A percentile compares a stretch with the other conserved stretches of the same genome.
These are phyloP conservation scores for Lathronympha strigana DNA, from an alignment of 2,888 invertebrate genomes.

Conservation along the genomic window DNA sequence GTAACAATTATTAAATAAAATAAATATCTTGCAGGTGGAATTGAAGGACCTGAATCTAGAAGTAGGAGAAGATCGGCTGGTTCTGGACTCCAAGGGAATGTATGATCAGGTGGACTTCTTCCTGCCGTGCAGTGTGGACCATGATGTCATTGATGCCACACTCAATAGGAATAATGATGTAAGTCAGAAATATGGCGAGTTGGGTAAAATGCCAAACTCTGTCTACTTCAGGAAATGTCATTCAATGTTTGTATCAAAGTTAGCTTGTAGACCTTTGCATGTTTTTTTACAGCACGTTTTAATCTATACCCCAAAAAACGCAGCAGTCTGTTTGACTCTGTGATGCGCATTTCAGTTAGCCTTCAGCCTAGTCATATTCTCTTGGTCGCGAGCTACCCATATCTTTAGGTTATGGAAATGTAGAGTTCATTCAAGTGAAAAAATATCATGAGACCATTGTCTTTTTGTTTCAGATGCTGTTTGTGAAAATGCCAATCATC, in stretches of 20 bases:
- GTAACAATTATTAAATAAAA: not conserved
- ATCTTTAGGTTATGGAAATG: no score
- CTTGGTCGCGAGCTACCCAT: no score
- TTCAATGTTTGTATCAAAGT: not conserved
- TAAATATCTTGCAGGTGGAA: conserved; percentile 74
- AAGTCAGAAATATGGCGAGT: conserved; percentile 50
- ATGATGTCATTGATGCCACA: conserved; percentile 76
- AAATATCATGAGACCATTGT: no score
- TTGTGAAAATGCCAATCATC: conserved; percentile 76
- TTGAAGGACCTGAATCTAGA: conserved; percentile 86
- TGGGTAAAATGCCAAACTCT: not conserved
- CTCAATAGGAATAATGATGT: conserved; percentile 76
- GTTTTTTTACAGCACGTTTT: no score
- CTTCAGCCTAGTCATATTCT: no score
- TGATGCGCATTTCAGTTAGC: no score
- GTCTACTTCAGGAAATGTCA: not conserved
- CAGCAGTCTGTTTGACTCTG: no score
- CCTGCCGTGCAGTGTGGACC: conserved; percentile 86
- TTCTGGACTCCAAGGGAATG: conserved; percentile 85
- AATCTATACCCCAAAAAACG: no score
- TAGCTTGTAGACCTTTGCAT: no score
- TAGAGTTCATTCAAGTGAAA: no score
- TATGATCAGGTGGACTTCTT: conserved; percentile 88
- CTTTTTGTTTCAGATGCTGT: conserved; percentile 70
- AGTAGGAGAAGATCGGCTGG: conserved; percentile 90